These are phyloP conservation scores for Callithrix jacchus DNA, from an alignment of 2,113 vertebrate species.

Conservation along the genomic window DNA sequence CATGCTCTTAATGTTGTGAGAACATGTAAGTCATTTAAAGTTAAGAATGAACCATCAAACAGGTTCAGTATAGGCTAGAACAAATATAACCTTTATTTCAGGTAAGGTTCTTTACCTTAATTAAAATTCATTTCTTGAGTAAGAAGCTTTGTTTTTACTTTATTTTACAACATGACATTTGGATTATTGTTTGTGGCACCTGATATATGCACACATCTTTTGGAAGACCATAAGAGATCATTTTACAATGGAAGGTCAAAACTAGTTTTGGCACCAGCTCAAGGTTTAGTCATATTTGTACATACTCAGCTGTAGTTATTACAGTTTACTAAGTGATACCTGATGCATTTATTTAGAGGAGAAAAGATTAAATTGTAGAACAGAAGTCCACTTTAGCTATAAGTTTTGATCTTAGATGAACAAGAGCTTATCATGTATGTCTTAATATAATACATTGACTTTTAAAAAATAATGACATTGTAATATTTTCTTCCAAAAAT, in stretches of 20 bases:
- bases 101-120: constrained; percentile 67
- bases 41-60: constrained; percentile 65
- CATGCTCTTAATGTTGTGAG: background rate
- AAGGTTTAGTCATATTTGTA: background rate
- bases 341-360: background rate
- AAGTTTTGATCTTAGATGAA: background rate
- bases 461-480: background rate
- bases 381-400: background rate
- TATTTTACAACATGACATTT: constrained; percentile 22
- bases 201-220: background rate
- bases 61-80: constrained; percentile 57
- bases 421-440: background rate
- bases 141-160: constrained; percentile 24
- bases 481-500: constrained; percentile 5
- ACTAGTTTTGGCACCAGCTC: background rate
- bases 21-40: constrained; percentile 42
- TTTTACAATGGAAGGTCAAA: background rate
- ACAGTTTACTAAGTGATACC: background rate
- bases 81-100: constrained; percentile 57
- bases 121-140: constrained; percentile 65
- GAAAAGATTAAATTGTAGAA: background rate
- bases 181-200: background rate
- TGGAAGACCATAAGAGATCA: background rate
- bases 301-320: background rate
- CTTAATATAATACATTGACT: background rate